phyloP scores from a whole-genome alignment of 2,113 vertebrate genomes.

The Sinocyclocheilus maitianheensis region DNA sequence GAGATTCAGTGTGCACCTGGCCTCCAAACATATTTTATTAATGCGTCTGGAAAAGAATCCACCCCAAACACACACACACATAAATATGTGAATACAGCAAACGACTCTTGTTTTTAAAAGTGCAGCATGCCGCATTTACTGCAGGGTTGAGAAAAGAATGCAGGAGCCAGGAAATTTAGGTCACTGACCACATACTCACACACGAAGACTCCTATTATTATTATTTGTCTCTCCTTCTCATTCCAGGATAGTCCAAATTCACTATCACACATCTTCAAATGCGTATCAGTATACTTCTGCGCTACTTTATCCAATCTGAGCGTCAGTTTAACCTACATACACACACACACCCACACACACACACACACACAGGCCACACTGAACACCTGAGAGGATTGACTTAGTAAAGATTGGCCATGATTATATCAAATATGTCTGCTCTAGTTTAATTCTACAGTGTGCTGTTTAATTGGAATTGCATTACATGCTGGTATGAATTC shows the following conservation, averaged over 20 bases:
- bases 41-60: slow-evolving; percentile 57
- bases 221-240: no score
- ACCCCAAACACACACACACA: slow-evolving; percentile 43
- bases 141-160: slow-evolving; percentile 18
- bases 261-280: background rate
- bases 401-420: slow-evolving; percentile 19
- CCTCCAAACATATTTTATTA: slow-evolving; percentile 64
- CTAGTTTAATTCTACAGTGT: slow-evolving; percentile 13
- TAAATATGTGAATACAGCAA: slow-evolving; percentile 32
- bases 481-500: slow-evolving; percentile 3
- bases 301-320: background rate
- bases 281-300: background rate
- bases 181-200: slow-evolving; percentile 35
- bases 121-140: slow-evolving; percentile 16
- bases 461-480: slow-evolving; percentile 1
- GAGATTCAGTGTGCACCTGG: slow-evolving; percentile 62
- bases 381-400: slow-evolving; percentile 33
- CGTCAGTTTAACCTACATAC: background rate
- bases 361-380: background rate
- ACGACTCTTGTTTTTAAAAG: slow-evolving; percentile 35
- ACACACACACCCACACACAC: slow-evolving; percentile 35
- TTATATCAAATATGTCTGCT: slow-evolving; percentile 25
- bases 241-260: background rate
- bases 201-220: no score
- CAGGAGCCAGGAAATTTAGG: slow-evolving; percentile 49